These are phyloP conservation scores for Phaethornis superciliosus DNA, from an alignment of 2,113 vertebrate species.

Conservation along the genomic window DNA sequence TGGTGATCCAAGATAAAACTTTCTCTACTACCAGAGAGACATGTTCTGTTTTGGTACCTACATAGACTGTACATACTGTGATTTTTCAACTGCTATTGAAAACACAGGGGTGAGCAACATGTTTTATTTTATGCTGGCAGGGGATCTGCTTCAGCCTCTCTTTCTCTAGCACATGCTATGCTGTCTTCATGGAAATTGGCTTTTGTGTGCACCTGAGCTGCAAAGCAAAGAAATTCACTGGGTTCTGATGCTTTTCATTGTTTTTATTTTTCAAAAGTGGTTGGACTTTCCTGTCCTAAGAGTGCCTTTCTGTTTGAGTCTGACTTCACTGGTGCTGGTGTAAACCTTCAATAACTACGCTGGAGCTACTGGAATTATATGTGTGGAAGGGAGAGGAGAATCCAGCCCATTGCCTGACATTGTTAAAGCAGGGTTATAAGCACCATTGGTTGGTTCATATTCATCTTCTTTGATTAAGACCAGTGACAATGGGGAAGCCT, in stretches of 20 bases:
- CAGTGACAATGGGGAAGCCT: constrained; percentile 15
- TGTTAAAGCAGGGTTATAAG: constrained; percentile 12
- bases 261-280: not conserved
- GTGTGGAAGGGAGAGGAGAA: not conserved
- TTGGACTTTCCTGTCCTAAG: not conserved
- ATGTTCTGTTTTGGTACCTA: not conserved
- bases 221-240: not conserved
- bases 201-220: not conserved
- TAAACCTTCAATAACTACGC: not conserved
- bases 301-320: not conserved
- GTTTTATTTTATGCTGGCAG: not conserved
- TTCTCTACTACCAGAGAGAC: not conserved
- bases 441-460: constrained; percentile 20
- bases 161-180: not conserved
- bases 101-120: not conserved
- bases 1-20: not conserved
- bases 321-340: not conserved
- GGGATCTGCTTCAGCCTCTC: not conserved
- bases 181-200: not conserved
- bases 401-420: not conserved
- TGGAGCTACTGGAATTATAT: not conserved
- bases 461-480: constrained; percentile 13
- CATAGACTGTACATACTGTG: not conserved
- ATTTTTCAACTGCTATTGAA: not conserved
- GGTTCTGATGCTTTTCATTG: not conserved